Percentiles rank a stretch among this genome's conserved stretches.
Conservation (phyloP, 1,140 invertebrate species). For the Ctenoplectra terminalis region DNA sequence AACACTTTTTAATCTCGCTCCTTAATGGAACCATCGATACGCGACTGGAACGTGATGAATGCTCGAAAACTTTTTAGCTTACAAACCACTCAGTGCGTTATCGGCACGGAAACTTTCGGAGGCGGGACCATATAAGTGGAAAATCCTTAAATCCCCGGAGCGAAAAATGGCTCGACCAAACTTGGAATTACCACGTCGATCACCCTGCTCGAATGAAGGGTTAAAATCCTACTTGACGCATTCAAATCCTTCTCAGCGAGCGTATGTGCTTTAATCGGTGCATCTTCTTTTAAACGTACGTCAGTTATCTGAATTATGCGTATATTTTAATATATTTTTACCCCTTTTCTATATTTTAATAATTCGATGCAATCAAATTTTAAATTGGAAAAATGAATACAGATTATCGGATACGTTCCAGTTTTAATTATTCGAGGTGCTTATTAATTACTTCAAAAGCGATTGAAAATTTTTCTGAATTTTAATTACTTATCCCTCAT, state of each 20-base stretch:
- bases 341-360: too few relatives aligned
- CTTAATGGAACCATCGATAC: constrained; percentile 6
- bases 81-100: constrained; percentile 22
- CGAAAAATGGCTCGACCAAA: constrained; percentile 38
- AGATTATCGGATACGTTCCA: too few relatives aligned
- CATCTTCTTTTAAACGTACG: neutral
- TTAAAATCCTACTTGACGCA: constrained; percentile 28
- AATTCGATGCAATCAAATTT: too few relatives aligned
- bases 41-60: constrained; percentile 13
- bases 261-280: neutral
- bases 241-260: neutral
- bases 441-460: too few relatives aligned
- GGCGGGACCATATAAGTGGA: constrained; percentile 26
- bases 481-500: too few relatives aligned
- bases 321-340: too few relatives aligned
- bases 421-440: too few relatives aligned
- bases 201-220: constrained; percentile 1
- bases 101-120: constrained; percentile 42
- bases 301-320: too few relatives aligned
- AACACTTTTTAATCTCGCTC: constrained; percentile 19
- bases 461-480: too few relatives aligned
- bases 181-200: constrained; percentile 48
- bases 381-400: too few relatives aligned
- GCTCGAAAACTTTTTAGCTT: constrained; percentile 38
- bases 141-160: constrained; percentile 44